Evolutionary conservation across 2,888 invertebrate genomes (phyloP).

Genomic region (Dicyrtomina minuta): DNA sequence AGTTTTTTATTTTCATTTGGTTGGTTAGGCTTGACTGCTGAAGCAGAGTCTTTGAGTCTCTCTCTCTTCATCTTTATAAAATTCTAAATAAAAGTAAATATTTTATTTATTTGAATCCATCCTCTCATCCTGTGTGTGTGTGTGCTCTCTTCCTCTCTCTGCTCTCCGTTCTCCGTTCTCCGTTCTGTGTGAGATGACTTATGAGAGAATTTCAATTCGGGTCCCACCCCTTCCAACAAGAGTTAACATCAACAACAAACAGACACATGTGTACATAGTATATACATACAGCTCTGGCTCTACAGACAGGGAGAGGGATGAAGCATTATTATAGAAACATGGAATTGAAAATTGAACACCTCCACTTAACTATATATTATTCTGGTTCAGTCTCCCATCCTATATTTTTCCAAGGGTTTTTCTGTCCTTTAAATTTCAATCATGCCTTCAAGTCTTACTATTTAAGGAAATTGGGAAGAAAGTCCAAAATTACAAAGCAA

Average conservation of each 20-base stretch:
- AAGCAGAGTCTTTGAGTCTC: too few species aligned
- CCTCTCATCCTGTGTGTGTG: background rate
- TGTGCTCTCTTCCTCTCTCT: background rate
- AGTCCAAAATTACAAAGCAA: too few species aligned
- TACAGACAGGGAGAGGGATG: too few species aligned
- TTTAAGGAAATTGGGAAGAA: too few species aligned
- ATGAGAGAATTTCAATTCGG: conserved; percentile 16
- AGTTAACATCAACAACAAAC: conserved; percentile 20
- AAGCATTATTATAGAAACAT: too few species aligned
- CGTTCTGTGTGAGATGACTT: conserved; percentile 12
- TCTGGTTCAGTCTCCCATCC: background rate
- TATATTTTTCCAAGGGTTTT: background rate
- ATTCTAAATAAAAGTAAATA: conserved; percentile 19
- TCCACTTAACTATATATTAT: background rate
- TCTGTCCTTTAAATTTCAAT: conserved; percentile 6
- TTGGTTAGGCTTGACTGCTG: too few species aligned
- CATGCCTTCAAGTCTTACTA: background rate
- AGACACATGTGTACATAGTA: too few species aligned
- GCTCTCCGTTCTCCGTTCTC: background rate
- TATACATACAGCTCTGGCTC: too few species aligned
- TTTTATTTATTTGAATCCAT: conserved; percentile 27
- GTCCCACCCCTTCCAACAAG: conserved; percentile 12
- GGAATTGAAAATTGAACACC: too few species aligned
- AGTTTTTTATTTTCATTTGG: too few species aligned
- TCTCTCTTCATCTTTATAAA: too few species aligned